phyloP scores from a whole-genome alignment of 2,797 vertebrate species.

The Sebastes goodei region DNA sequence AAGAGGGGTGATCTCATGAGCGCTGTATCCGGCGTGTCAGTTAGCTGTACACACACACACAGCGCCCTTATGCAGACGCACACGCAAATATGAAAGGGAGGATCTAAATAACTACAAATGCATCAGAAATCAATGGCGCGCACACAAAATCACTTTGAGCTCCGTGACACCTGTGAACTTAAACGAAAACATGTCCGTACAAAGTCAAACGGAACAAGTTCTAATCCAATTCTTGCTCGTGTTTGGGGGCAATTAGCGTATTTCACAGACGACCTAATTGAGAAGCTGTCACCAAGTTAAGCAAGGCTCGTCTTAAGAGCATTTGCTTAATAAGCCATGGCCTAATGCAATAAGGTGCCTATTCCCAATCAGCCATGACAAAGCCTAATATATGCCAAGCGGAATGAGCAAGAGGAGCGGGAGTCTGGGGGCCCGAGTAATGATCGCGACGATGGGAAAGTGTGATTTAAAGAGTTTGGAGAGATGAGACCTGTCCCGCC shows the following conservation, averaged over 20 bases:
- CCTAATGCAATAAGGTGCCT: conserved; percentile 86
- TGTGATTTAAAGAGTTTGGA: conserved; percentile 34
- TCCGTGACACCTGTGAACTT: conserved; percentile 62
- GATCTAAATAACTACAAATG: conserved; percentile 43
- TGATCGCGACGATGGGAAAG: conserved; percentile 54
- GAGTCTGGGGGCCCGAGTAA: conserved; percentile 57
- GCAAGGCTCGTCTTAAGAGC: conserved; percentile 83
- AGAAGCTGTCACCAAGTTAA: conserved; percentile 84
- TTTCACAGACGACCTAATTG: conserved; percentile 82
- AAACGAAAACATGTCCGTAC: conserved; percentile 49
- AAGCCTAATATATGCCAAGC: conserved; percentile 81
- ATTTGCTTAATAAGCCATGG: conserved; percentile 85
- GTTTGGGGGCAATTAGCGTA: conserved; percentile 76
- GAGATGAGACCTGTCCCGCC: conserved; percentile 17
- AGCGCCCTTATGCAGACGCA: neutral
- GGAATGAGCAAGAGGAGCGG: conserved; percentile 62
- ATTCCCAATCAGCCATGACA: conserved; percentile 85
- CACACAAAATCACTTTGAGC: conserved; percentile 37
- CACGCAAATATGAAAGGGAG: conserved; percentile 37
- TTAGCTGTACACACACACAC: conserved; percentile 27
- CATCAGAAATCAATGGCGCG: conserved; percentile 26
- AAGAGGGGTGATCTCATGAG: conserved; percentile 37
- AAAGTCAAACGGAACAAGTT: conserved; percentile 67
- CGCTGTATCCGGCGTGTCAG: conserved; percentile 26
- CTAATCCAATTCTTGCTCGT: conserved; percentile 60